Evolutionary conservation across 2,113 vertebrate genomes (phyloP).

Genomic region (Sardina pilchardus): DNA sequence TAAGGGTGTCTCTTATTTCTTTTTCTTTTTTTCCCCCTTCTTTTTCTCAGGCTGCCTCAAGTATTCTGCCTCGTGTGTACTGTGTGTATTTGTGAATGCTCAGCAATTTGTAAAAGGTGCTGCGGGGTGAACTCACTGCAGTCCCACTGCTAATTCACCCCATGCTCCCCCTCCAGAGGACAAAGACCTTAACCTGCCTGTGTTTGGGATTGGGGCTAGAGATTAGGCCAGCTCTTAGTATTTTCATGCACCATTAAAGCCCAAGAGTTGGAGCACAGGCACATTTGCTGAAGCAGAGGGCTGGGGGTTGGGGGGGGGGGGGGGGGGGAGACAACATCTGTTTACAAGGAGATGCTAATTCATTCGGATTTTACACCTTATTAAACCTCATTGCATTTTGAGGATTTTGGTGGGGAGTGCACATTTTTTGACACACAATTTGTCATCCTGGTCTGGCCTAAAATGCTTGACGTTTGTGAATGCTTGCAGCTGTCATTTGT

Average conservation of each 20-base stretch:
- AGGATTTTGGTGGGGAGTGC: background rate
- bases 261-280: constrained; percentile 20
- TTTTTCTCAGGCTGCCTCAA: background rate
- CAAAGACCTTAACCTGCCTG: constrained; percentile 1
- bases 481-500: constrained; percentile 1
- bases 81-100: background rate
- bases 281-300: constrained; percentile 21
- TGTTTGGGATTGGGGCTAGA: background rate
- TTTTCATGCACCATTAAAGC: constrained; percentile 10
- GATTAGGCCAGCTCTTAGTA: background rate
- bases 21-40: background rate
- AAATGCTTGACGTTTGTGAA: background rate
- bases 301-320: background rate
- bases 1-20: too few species aligned
- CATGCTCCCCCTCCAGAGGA: background rate
- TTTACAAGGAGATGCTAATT: constrained; percentile 29
- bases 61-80: background rate
- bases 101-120: background rate
- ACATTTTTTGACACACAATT: background rate
- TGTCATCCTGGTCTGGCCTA: background rate
- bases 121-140: background rate
- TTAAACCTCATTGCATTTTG: constrained; percentile 24
- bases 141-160: constrained; percentile 6
- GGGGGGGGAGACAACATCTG: background rate
- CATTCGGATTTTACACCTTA: constrained; percentile 21